Evolutionary conservation across 2,113 vertebrate genomes (phyloP).

Genomic region (Micronycteris hirsuta): DNA sequence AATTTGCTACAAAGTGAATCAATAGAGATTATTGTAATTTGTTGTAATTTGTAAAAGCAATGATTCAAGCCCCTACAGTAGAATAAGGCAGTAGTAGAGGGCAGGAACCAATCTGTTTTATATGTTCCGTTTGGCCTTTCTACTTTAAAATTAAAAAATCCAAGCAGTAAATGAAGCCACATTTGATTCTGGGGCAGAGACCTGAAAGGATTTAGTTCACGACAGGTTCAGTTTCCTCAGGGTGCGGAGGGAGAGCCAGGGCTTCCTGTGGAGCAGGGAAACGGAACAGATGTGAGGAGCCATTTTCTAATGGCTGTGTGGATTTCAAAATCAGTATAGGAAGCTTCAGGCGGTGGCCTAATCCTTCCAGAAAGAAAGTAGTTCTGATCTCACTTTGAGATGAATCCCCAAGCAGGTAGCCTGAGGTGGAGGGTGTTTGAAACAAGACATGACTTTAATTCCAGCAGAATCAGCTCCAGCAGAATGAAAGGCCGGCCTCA

Average conservation of each 20-base stretch:
- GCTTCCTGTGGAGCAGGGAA: background rate
- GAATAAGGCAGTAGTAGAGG: background rate
- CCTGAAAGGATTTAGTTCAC: background rate
- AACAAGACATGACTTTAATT: background rate
- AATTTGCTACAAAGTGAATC: background rate
- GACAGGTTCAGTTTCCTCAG: background rate
- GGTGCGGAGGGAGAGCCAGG: background rate
- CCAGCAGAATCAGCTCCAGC: background rate
- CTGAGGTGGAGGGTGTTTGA: background rate
- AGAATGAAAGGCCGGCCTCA: background rate
- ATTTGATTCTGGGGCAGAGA: background rate
- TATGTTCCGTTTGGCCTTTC: background rate
- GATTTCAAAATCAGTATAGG: constrained; percentile 32
- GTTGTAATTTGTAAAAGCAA: background rate
- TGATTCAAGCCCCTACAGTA: background rate
- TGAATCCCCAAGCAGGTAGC: background rate
- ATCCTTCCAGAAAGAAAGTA: constrained; percentile 18
- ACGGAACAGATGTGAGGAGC: background rate
- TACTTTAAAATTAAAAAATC: background rate
- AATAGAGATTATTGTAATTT: background rate
- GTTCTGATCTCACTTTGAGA: background rate
- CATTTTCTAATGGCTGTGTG: background rate
- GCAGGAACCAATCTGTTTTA: background rate
- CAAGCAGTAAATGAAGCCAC: background rate
- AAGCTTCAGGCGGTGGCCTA: constrained; percentile 27